Conservation (phyloP, 2,888 invertebrate species). For the Sesamia inferens region DNA sequence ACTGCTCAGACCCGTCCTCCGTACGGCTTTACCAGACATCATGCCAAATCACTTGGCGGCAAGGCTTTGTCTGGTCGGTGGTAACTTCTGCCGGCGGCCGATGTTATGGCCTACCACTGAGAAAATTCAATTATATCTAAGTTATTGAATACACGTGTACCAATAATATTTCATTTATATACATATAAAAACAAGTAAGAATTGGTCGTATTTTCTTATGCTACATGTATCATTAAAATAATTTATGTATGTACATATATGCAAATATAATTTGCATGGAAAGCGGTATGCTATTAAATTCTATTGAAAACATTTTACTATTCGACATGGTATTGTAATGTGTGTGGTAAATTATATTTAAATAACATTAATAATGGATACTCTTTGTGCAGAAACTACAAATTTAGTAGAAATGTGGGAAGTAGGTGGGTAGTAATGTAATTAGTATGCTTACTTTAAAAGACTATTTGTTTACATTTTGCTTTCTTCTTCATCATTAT, state of each 20-base stretch:
- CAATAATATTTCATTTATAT: slow-evolving; percentile 9
- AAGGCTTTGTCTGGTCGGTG: too few species aligned
- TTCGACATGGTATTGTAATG: slow-evolving; percentile 35
- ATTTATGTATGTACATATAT: slow-evolving; percentile 27
- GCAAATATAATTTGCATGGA: slow-evolving; percentile 40
- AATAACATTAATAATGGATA: slow-evolving; percentile 21
- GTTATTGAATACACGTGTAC: not conserved
- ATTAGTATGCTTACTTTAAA: slow-evolving; percentile 13
- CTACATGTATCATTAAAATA: slow-evolving; percentile 28
- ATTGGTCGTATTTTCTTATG: slow-evolving; percentile 11
- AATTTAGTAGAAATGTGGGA: not conserved
- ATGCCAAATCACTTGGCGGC: too few species aligned
- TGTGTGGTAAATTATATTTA: slow-evolving; percentile 29
- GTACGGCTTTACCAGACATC: too few species aligned
- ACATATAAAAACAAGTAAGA: not conserved
- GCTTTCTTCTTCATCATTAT: too few species aligned
- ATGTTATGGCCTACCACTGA: too few species aligned
- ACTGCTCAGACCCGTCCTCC: too few species aligned
- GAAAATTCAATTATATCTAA: not conserved
- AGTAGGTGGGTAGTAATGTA: too few species aligned
- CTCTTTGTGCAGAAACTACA: slow-evolving; percentile 2
- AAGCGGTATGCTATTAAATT: slow-evolving; percentile 32
- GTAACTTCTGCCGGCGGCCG: too few species aligned
- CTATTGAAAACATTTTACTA: slow-evolving; percentile 41
- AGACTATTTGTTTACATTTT: not conserved